These are phyloP conservation scores for Abscondita cerata DNA, from an alignment of 2,888 invertebrate genomes.

Conservation along the genomic window DNA sequence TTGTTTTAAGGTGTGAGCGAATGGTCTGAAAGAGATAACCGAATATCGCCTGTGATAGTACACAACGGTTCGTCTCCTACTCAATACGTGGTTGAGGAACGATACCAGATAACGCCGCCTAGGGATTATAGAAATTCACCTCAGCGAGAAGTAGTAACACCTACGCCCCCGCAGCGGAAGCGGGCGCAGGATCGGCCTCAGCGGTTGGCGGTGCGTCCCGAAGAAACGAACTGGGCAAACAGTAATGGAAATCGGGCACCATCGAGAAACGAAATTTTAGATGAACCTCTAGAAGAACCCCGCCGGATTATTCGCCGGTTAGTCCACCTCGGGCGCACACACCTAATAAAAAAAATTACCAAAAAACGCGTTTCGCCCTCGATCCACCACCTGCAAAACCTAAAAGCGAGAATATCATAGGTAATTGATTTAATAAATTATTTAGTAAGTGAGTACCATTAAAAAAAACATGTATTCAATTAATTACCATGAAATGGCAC, in stretches of 20 bases:
- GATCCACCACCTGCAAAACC: constrained; percentile 52
- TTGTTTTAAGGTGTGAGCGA: constrained; percentile 71
- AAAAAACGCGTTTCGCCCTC: constrained; percentile 74
- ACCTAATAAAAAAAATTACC: constrained; percentile 66
- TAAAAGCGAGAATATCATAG: constrained; percentile 58
- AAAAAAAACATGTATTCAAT: constrained; percentile 3
- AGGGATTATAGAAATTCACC: constrained; percentile 43
- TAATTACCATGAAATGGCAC: constrained; percentile 23
- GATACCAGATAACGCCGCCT: constrained; percentile 39
- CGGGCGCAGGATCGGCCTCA: constrained; percentile 65
- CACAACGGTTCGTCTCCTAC: constrained; percentile 35
- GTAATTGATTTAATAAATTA: constrained; percentile 39
- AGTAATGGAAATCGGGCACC: constrained; percentile 64
- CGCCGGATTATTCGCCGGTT: constrained; percentile 74
- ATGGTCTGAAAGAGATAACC: constrained; percentile 71
- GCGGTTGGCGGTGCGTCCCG: constrained; percentile 53
- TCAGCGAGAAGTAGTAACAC: constrained; percentile 58
- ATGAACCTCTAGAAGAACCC: constrained; percentile 65
- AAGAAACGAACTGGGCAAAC: constrained; percentile 61
- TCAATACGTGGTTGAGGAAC: constrained; percentile 27
- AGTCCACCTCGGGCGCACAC: constrained; percentile 57
- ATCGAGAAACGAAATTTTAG: constrained; percentile 62
- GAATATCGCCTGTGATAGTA: constrained; percentile 28
- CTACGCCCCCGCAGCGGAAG: constrained; percentile 72
- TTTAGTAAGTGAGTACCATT: background rate